These are phyloP conservation scores for Diabrotica virgifera DNA, from an alignment of 1,140 invertebrate genomes.

Conservation along the genomic window DNA sequence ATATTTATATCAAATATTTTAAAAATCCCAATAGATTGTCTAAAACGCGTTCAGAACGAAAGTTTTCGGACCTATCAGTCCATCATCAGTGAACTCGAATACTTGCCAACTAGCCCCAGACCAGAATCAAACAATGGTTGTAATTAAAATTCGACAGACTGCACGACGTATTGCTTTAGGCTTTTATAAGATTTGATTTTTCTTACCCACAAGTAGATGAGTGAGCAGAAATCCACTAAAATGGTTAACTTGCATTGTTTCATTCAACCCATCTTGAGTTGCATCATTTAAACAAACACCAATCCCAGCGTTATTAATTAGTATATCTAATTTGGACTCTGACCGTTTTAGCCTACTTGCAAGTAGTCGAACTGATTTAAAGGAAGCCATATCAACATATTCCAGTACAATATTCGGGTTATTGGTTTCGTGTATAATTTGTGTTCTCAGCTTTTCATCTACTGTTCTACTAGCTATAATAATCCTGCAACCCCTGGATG, in stretches of 20 bases:
- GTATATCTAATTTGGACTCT: slow-evolving; percentile 58
- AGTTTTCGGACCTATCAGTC: too few species aligned
- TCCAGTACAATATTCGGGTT: slow-evolving; percentile 44
- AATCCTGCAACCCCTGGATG: slow-evolving; percentile 38
- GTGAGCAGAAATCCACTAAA: slow-evolving; percentile 65
- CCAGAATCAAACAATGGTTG: too few species aligned
- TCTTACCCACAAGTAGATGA: slow-evolving; percentile 55
- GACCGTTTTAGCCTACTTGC: slow-evolving; percentile 49
- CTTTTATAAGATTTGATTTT: too few species aligned
- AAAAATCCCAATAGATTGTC: too few species aligned
- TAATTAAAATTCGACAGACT: too few species aligned
- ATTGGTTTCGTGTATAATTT: slow-evolving; percentile 35
- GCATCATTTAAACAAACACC: slow-evolving; percentile 28
- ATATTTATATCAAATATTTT: too few species aligned
- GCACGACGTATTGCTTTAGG: too few species aligned
- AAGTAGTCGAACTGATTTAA: slow-evolving; percentile 53
- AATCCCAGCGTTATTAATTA: slow-evolving; percentile 64
- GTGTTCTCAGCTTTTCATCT: slow-evolving; percentile 46
- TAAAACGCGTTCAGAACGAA: too few species aligned
- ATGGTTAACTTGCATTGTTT: slow-evolving; percentile 60
- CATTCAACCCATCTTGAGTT: slow-evolving; percentile 59
- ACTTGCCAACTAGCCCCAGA: too few species aligned
- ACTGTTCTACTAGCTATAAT: slow-evolving; percentile 38
- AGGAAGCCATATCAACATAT: slow-evolving; percentile 50
- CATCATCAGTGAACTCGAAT: too few species aligned